Conservation (phyloP, 1,140 invertebrate genomes). For the Euura saliciscinereae region DNA sequence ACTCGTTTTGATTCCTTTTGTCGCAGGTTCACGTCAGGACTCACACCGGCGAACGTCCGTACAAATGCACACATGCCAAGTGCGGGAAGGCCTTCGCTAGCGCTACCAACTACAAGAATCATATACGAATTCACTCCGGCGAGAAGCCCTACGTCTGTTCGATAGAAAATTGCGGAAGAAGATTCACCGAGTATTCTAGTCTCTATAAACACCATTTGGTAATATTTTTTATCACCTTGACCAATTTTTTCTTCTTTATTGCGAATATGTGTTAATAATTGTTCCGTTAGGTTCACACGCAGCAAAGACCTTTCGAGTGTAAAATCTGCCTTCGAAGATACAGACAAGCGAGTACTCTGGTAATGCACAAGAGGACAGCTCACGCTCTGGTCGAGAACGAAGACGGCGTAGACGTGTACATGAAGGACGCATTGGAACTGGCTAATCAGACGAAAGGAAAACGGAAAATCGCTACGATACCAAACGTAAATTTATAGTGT, state of each 20-base stretch:
- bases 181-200: conserved; percentile 78
- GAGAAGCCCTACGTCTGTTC: conserved; percentile 66
- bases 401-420: conserved; percentile 39
- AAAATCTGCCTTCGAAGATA: conserved; percentile 66
- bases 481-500: conserved; percentile 24
- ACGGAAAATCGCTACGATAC: conserved; percentile 23
- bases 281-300: conserved; percentile 61
- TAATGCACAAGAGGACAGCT: conserved; percentile 64
- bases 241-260: no score
- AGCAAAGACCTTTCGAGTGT: conserved; percentile 68
- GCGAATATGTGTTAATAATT: no score
- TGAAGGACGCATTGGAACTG: conserved; percentile 35
- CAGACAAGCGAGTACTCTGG: conserved; percentile 67
- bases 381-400: conserved; percentile 45
- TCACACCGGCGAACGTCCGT: conserved; percentile 71
- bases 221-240: not conserved
- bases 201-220: conserved; percentile 77
- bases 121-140: conserved; percentile 66
- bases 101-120: conserved; percentile 76
- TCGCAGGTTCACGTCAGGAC: conserved; percentile 60
- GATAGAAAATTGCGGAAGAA: conserved; percentile 68
- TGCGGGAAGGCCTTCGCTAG: conserved; percentile 71
- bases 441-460: conserved; percentile 30
- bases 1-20: not conserved
- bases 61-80: conserved; percentile 63